A percentile compares a stretch with the other conserved stretches of the same genome.
phyloP scores from a whole-genome alignment of 2,113 vertebrate species.

The Chaenocephalus aceratus region DNA sequence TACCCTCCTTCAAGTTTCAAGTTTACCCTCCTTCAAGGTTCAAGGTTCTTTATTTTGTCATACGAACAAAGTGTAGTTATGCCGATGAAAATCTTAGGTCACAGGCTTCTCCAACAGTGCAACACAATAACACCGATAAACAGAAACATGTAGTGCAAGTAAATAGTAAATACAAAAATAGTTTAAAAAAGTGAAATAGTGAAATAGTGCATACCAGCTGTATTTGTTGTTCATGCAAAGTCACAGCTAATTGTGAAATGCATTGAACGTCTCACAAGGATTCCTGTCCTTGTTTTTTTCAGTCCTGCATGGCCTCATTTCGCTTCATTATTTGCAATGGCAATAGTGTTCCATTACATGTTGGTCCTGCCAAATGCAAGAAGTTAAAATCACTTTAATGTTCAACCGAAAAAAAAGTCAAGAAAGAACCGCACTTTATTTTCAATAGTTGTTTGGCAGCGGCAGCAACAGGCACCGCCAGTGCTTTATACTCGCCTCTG shows the following conservation, averaged over 20 bases:
- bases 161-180: no score
- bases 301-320: slow-evolving; percentile 32
- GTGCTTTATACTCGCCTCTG: neutral
- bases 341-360: slow-evolving; percentile 21
- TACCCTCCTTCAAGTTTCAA: no score
- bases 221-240: slow-evolving; percentile 32
- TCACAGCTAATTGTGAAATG: slow-evolving; percentile 19
- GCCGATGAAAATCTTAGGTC: no score
- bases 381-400: slow-evolving; percentile 54
- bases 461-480: neutral
- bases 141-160: no score
- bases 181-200: no score
- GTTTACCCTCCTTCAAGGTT: no score
- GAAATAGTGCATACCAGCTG: neutral
- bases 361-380: slow-evolving; percentile 31
- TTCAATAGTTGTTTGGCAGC: slow-evolving; percentile 37
- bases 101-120: no score
- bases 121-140: no score
- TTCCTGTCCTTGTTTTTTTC: slow-evolving; percentile 50
- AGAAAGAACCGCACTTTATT: slow-evolving; percentile 22
- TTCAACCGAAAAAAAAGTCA: slow-evolving; percentile 15
- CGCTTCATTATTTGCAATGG: slow-evolving; percentile 61
- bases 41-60: no score
- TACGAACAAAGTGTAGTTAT: no score
- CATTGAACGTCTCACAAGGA: slow-evolving; percentile 36